These are phyloP conservation scores for Eospalax fontanierii DNA, from an alignment of 2,797 vertebrate species.

Conservation along the genomic window DNA sequence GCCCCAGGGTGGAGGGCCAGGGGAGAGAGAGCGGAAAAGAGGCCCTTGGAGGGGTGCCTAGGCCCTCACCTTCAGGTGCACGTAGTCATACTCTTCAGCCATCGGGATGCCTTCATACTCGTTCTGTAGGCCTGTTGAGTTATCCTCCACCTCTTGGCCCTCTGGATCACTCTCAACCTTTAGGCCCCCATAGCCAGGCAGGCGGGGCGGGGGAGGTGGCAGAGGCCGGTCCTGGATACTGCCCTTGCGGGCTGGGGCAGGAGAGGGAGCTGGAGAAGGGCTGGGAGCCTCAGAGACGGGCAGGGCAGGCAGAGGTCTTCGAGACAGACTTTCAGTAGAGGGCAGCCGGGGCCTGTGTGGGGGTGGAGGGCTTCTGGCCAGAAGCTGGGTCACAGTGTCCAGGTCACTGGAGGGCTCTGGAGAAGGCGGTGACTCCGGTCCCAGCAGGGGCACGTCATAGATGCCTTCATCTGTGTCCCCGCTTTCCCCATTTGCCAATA, in stretches of 20 bases:
- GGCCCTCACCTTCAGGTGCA: constrained; percentile 88
- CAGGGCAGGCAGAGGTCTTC: constrained; percentile 94
- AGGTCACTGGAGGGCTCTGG: constrained; percentile 81
- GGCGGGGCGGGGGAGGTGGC: constrained; percentile 93
- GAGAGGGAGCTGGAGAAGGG: constrained; percentile 79
- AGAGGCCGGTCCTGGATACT: constrained; percentile 97
- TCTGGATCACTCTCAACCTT: constrained; percentile 85
- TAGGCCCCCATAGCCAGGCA: constrained; percentile 86
- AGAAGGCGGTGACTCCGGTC: constrained; percentile 87
- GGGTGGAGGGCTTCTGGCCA: constrained; percentile 85
- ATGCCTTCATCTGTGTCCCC: constrained; percentile 87
- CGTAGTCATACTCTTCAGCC: constrained; percentile 87
- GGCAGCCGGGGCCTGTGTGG: constrained; percentile 91
- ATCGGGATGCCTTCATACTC: constrained; percentile 94
- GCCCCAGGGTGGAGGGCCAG: neutral
- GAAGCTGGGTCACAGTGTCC: constrained; percentile 75
- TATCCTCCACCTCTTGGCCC: constrained; percentile 67
- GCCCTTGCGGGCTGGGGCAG: constrained; percentile 91
- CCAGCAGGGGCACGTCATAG: constrained; percentile 93
- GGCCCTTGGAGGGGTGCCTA: neutral
- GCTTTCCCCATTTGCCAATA: constrained; percentile 75
- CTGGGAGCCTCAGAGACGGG: constrained; percentile 85
- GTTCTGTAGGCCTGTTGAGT: constrained; percentile 87
- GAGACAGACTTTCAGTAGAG: constrained; percentile 95
- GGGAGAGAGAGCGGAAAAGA: neutral